These are phyloP conservation scores for Drosophila cognata DNA, from an alignment of 2,888 invertebrate species.

Conservation along the genomic window DNA sequence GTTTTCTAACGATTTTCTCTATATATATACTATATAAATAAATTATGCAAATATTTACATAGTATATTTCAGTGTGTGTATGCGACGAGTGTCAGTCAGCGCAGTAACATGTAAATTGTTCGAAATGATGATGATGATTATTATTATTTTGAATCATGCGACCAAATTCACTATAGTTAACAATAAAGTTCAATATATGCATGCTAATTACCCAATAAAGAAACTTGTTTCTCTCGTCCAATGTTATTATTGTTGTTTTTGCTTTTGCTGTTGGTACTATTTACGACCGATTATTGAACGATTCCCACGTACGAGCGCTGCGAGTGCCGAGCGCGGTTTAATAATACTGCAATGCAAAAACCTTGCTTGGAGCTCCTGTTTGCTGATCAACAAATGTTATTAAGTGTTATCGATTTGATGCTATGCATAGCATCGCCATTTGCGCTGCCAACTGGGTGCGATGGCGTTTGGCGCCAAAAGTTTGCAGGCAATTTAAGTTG, in stretches of 20 bases:
- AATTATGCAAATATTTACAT: conserved; percentile 11
- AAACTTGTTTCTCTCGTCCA: conserved; percentile 63
- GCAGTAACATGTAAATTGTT: conserved; percentile 21
- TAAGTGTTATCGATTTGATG: conserved; percentile 43
- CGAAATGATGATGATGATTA: conserved; percentile 25
- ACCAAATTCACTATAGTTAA: conserved; percentile 37
- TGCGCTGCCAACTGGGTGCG: conserved; percentile 24
- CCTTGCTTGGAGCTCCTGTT: conserved; percentile 14
- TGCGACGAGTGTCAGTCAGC: conserved; percentile 3
- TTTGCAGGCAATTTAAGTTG: neutral
- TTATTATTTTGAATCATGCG: conserved; percentile 46
- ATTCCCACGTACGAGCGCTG: conserved; percentile 7
- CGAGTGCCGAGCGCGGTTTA: conserved; percentile 18
- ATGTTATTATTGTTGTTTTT: conserved; percentile 16
- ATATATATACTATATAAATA: conserved; percentile 15
- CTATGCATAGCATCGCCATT: conserved; percentile 1
- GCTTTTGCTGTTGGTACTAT: conserved; percentile 17
- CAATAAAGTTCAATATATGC: conserved; percentile 51
- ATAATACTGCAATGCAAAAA: conserved; percentile 26
- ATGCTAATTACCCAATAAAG: conserved; percentile 69
- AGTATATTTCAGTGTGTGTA: conserved; percentile 1
- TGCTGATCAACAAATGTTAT: conserved; percentile 39
- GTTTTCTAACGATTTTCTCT: conserved; percentile 62
- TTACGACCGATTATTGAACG: conserved; percentile 24
- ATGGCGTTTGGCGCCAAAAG: conserved; percentile 2